Percentiles rank a stretch among this genome's conserved stretches.
phyloP scores from a whole-genome alignment of 1,140 invertebrate species.

The Prorops nasuta region DNA sequence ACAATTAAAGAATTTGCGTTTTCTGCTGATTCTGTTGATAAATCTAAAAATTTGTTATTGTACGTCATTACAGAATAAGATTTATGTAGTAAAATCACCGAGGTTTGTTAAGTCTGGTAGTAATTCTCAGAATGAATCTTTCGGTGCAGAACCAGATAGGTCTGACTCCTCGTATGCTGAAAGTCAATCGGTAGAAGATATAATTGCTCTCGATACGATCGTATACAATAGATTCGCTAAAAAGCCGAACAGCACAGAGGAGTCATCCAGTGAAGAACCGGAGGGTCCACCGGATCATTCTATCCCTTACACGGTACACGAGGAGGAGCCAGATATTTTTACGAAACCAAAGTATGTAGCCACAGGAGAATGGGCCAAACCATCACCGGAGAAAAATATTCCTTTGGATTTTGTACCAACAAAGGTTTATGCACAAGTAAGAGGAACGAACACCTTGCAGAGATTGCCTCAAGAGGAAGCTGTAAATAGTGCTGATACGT shows the following conservation, averaged over 20 bases:
- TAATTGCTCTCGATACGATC: constrained; percentile 18
- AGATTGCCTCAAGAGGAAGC: constrained; percentile 62
- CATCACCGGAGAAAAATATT: constrained; percentile 39
- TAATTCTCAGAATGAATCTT: too few relatives aligned
- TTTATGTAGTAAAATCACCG: too few relatives aligned
- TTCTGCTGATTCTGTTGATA: too few relatives aligned
- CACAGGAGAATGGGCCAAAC: constrained; percentile 56
- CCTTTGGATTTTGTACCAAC: constrained; percentile 63
- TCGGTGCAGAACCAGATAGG: too few relatives aligned
- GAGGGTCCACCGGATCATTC: constrained; percentile 30
- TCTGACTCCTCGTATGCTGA: too few relatives aligned
- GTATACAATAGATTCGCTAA: constrained; percentile 6
- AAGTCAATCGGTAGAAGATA: too few relatives aligned
- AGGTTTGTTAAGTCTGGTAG: too few relatives aligned
- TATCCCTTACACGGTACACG: constrained; percentile 51
- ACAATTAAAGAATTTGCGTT: too few relatives aligned
- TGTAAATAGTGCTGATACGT: constrained; percentile 57
- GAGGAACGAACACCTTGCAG: constrained; percentile 62
- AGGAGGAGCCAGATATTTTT: constrained; percentile 46
- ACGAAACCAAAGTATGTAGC: constrained; percentile 56
- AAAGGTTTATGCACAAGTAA: constrained; percentile 67
- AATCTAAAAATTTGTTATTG: too few relatives aligned
- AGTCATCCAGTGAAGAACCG: constrained; percentile 14
- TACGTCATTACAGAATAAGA: too few relatives aligned
- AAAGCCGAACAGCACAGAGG: background rate